phyloP scores from a whole-genome alignment of 2,888 invertebrate species.

The Capitulum mitella region DNA sequence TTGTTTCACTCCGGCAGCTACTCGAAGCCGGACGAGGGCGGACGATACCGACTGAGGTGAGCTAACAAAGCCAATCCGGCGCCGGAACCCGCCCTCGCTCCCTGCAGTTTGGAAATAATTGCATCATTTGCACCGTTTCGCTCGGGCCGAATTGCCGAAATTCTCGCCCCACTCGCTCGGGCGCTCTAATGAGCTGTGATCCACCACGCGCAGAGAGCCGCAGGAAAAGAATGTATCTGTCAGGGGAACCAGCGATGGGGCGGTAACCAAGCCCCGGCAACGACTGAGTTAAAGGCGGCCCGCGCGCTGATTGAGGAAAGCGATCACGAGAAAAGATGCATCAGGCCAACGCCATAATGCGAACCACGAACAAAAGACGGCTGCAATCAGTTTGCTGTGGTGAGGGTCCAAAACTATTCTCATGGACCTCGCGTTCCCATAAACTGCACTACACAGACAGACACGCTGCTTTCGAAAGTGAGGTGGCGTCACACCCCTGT shows the following conservation, averaged over 20 bases:
- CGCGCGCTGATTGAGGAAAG: too few relatives aligned
- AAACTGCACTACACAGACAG: too few relatives aligned
- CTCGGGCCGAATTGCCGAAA: neutral
- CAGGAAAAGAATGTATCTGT: neutral
- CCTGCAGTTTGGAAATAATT: neutral
- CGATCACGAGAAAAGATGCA: too few relatives aligned
- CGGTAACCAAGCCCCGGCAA: neutral
- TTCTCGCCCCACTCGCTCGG: neutral
- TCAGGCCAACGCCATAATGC: too few relatives aligned
- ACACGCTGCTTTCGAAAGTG: too few relatives aligned
- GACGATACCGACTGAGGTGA: conserved; percentile 7
- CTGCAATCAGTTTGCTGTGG: too few relatives aligned
- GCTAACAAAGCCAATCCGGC: conserved; percentile 15
- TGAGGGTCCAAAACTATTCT: too few relatives aligned
- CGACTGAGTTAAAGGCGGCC: too few relatives aligned
- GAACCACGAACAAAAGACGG: too few relatives aligned
- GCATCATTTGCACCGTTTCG: conserved; percentile 22
- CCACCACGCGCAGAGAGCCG: neutral
- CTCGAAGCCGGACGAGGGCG: neutral
- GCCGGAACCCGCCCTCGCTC: neutral
- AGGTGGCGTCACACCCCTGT: too few relatives aligned
- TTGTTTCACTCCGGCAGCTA: conserved; percentile 11
- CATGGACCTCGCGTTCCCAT: too few relatives aligned
- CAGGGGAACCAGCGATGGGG: neutral
- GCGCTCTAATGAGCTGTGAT: conserved; percentile 19